Evolutionary conservation across 2,113 vertebrate genomes (phyloP).

Genomic region (Stegostoma tigrinum): DNA sequence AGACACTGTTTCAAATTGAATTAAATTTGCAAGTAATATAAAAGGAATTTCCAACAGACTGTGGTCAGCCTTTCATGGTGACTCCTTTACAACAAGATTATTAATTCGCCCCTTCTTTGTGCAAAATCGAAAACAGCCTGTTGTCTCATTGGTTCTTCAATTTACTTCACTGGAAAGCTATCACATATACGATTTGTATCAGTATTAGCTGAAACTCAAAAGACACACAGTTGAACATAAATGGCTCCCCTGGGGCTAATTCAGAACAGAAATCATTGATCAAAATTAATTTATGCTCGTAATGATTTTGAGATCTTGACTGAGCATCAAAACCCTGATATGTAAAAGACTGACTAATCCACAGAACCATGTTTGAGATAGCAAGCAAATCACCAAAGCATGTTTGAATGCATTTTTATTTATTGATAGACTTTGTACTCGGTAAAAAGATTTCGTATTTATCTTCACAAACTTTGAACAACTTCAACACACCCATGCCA

Average conservation of each 20-base stretch:
- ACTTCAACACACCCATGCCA: background rate
- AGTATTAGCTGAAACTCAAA: background rate
- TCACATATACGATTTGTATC: background rate
- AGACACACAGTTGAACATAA: background rate
- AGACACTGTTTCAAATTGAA: no score
- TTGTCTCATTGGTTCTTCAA: no score
- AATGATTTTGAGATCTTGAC: background rate
- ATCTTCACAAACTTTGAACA: background rate
- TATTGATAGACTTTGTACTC: background rate
- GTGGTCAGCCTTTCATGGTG: no score
- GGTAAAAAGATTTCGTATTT: background rate
- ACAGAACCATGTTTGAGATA: background rate
- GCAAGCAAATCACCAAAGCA: background rate
- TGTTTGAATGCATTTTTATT: background rate
- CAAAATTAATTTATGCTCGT: background rate
- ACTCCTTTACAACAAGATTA: no score
- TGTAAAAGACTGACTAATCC: background rate
- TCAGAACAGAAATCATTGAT: background rate
- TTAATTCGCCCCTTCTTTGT: no score
- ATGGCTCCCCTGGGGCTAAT: background rate
- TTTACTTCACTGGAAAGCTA: no score
- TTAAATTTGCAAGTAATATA: no score
- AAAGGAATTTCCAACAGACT: no score
- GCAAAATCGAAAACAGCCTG: no score
- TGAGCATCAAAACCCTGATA: background rate